These are phyloP conservation scores for Garra rufa DNA, from an alignment of 2,113 vertebrate species.

Conservation along the genomic window DNA sequence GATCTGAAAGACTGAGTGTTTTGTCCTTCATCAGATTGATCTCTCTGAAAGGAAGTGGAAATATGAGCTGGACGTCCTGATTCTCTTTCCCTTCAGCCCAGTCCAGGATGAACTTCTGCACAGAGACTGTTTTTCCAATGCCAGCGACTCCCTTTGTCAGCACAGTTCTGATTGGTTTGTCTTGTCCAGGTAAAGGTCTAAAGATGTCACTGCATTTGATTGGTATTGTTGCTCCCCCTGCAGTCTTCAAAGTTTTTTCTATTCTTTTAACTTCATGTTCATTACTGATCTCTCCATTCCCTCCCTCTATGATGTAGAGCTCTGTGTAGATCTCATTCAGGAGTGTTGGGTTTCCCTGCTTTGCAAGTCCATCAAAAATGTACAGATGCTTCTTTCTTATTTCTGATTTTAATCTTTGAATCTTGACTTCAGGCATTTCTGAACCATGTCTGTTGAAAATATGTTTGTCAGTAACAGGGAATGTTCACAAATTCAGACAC, in stretches of 20 bases:
- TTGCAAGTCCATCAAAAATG: constrained; percentile 35
- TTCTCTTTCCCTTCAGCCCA: too few species aligned
- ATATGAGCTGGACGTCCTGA: too few species aligned
- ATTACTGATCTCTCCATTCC: not conserved
- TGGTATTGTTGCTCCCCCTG: not conserved
- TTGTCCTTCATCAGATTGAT: too few species aligned
- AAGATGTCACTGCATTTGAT: constrained; percentile 45
- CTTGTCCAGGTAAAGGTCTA: constrained; percentile 3
- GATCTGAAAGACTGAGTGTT: too few species aligned
- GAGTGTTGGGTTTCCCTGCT: not conserved
- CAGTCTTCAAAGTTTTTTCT: not conserved
- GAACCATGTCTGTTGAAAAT: not conserved
- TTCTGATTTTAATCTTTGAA: not conserved
- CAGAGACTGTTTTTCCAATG: constrained; percentile 10
- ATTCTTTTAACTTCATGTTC: constrained; percentile 13
- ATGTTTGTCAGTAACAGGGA: not conserved
- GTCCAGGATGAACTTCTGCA: too few species aligned
- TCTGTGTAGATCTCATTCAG: constrained; percentile 46
- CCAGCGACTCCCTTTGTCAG: constrained; percentile 29
- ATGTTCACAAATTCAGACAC: not conserved
- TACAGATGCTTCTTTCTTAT: not conserved
- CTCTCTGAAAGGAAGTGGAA: not conserved
- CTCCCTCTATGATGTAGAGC: constrained; percentile 41
- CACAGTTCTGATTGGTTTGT: constrained; percentile 22
- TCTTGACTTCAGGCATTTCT: not conserved